Base-by-base conservation (phyloP, 2,797 vertebrate genomes). In the Halcyon badia region DNA sequence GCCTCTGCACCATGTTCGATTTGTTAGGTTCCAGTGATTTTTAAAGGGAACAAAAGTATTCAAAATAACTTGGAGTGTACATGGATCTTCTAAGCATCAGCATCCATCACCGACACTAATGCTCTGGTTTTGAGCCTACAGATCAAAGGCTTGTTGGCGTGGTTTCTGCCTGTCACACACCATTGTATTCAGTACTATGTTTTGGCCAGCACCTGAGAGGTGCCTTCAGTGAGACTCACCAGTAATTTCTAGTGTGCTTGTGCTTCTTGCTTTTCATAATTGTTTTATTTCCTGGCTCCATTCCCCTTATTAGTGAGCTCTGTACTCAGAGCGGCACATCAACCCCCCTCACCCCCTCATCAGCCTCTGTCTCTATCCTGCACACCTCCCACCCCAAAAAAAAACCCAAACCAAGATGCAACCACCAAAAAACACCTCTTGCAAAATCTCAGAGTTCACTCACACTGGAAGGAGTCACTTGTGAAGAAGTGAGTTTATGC, bases 401-500 rank as follows among this genome's bases (percentile, higher is more conserved):
- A 22, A 76, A 31, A 11, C 5, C 37, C 13, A 26, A 51, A 39
- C 5, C 9, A 41, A 72, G 68, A 26, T 3, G 1, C 26, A 57
- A 7, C 33, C 49, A 52, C 30, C 20, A 41, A 33, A 8, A 2
- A 11, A 25, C 4, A 4, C 13, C 3, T 61, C 9, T 16, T 0
- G 2, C 51, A 44, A 60, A 56, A 25, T 3, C 11, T 13, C 20
- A 26, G 31, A 26, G 24, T 42, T 31, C 3, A 4, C 14, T 69
- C 51, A 4, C 7, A 3, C 8, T 35, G 37, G 31, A 79, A 22
- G 14, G 24, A 15, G 48, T 88, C 11, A 7, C 17, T 56, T 51
- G 26, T 51, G 49, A 14, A 28, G 49, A 51, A 51, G 49, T 51
- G 49, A 28, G 49, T 51, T 26, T 28, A 28, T 51, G 49, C 49